Evolutionary conservation across 1,140 invertebrate genomes (phyloP).

Genomic region (Sitodiplosis mosellana): DNA sequence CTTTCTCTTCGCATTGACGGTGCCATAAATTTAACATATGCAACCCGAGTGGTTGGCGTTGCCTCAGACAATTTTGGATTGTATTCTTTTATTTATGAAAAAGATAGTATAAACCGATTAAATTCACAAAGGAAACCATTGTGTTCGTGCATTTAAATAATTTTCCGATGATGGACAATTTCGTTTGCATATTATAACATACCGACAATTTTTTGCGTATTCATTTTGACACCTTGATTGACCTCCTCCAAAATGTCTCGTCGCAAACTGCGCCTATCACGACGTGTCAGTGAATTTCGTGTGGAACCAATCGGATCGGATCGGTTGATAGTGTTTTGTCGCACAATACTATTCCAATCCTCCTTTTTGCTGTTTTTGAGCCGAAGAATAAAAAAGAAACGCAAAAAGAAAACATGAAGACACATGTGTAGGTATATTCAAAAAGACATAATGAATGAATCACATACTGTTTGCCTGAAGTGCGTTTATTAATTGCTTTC

Average conservation of each 20-base stretch:
- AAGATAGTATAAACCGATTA: background rate
- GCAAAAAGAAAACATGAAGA: background rate
- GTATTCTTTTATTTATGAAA: constrained; percentile 33
- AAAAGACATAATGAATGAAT: background rate
- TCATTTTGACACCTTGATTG: constrained; percentile 35
- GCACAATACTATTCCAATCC: constrained; percentile 69
- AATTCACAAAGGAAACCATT: too few species aligned
- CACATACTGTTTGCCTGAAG: constrained; percentile 30
- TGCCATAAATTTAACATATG: constrained; percentile 72
- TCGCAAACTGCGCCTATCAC: constrained; percentile 47
- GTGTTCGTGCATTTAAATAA: too few species aligned
- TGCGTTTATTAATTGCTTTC: constrained; percentile 39
- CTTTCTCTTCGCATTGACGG: constrained; percentile 23
- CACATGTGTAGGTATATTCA: background rate
- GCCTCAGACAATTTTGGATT: constrained; percentile 60
- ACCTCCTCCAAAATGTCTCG: constrained; percentile 40
- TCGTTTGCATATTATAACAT: constrained; percentile 8
- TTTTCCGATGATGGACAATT: background rate
- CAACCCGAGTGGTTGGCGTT: constrained; percentile 52
- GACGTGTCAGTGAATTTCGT: constrained; percentile 36
- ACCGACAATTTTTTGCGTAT: constrained; percentile 48
- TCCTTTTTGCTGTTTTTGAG: constrained; percentile 36
- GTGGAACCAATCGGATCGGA: constrained; percentile 68
- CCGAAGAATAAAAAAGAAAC: background rate
- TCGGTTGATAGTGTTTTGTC: constrained; percentile 40